Conservation (phyloP, 2,888 invertebrate genomes). For the Ophion slaviceki region DNA sequence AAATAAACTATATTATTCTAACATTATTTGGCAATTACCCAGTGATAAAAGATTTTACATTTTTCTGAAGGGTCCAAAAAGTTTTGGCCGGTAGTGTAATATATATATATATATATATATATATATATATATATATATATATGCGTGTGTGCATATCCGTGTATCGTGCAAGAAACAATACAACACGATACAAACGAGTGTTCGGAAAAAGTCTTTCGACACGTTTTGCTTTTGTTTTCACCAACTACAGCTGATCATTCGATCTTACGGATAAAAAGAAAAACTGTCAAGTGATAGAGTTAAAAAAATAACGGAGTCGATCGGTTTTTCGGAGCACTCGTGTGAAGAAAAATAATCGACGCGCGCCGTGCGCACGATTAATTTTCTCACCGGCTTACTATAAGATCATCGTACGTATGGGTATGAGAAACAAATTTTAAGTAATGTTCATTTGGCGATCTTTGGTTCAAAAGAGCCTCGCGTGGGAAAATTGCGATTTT, state of each 20-base stretch:
- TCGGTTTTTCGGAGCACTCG: conserved; percentile 33
- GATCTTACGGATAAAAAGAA: not conserved
- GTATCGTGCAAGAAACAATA: conserved; percentile 18
- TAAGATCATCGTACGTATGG: conserved; percentile 23
- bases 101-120: too few relatives aligned
- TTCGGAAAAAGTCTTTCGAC: conserved; percentile 25
- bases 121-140: conserved; percentile 28
- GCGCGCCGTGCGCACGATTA: conserved; percentile 18
- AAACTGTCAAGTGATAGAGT: not conserved
- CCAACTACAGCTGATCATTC: conserved; percentile 19
- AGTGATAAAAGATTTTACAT: too few relatives aligned
- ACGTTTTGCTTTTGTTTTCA: conserved; percentile 27
- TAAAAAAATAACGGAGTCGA: conserved; percentile 10
- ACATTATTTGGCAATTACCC: too few relatives aligned
- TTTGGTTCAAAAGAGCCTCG: conserved; percentile 62
- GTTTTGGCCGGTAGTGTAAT: too few relatives aligned
- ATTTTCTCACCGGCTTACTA: conserved; percentile 43
- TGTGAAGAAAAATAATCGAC: not conserved
- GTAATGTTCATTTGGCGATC: conserved; percentile 50
- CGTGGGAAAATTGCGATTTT: conserved; percentile 59
- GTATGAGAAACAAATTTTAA: conserved; percentile 45
- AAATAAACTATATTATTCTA: too few relatives aligned
- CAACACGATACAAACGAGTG: conserved; percentile 11
- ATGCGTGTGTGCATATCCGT: conserved; percentile 1
- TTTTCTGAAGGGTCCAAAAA: too few relatives aligned